Conservation (phyloP, 2,888 invertebrate species). For the Heliconius ismenius region DNA sequence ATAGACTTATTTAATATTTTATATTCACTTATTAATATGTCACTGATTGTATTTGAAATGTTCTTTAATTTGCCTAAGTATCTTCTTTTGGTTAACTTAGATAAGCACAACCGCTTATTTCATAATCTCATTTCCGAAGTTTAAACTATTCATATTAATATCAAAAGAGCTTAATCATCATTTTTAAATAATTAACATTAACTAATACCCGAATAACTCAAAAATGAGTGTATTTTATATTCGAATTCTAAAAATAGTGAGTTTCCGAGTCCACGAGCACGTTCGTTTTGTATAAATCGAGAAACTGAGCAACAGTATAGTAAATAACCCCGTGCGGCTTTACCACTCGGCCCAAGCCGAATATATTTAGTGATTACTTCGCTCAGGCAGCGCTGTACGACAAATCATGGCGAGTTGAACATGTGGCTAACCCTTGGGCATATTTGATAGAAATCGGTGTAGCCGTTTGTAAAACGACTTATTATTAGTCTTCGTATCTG, state of each 20-base stretch:
- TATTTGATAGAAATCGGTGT: constrained; percentile 28
- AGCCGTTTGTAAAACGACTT: constrained; percentile 27
- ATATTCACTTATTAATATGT: no score
- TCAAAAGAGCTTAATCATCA: neutral
- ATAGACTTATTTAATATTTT: neutral
- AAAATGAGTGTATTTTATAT: neutral
- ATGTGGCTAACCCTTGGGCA: constrained; percentile 22
- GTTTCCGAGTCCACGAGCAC: constrained; percentile 17
- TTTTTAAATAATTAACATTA: neutral
- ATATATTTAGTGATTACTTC: constrained; percentile 30
- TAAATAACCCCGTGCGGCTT: constrained; percentile 26
- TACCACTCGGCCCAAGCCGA: constrained; percentile 23
- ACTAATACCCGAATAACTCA: neutral
- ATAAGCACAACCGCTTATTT: neutral
- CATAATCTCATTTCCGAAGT: neutral
- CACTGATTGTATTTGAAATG: no score
- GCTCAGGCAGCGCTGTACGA: constrained; percentile 16
- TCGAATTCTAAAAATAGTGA: constrained; percentile 39
- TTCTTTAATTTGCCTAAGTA: neutral
- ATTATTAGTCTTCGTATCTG: constrained; percentile 7
- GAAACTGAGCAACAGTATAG: constrained; percentile 20
- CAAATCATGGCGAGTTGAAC: constrained; percentile 28
- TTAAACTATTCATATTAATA: neutral
- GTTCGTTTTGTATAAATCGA: constrained; percentile 17
- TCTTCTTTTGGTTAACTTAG: neutral